phyloP scores from a whole-genome alignment of 1,140 invertebrate genomes.

The Euura lappo region DNA sequence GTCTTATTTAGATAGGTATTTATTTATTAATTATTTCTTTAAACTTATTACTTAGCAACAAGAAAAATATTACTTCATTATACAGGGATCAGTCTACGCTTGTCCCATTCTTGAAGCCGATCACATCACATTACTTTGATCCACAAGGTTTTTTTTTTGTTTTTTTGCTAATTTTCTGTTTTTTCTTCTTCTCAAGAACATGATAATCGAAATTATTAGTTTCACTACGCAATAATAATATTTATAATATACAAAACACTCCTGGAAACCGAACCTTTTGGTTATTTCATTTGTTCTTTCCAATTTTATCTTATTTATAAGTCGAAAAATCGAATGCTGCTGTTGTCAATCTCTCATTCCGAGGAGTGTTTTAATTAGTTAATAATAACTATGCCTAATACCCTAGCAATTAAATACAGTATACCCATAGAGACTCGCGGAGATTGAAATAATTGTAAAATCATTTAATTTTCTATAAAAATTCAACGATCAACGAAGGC shows the following conservation, averaged over 20 bases:
- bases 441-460: constrained; percentile 19
- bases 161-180: background rate
- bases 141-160: background rate
- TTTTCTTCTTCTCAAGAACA: background rate
- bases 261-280: background rate
- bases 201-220: background rate
- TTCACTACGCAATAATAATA: background rate
- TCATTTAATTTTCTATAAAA: constrained; percentile 3
- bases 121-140: constrained; percentile 23
- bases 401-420: constrained; percentile 35
- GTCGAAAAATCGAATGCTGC: background rate
- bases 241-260: background rate
- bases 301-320: background rate
- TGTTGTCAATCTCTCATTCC: background rate
- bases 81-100: constrained; percentile 25
- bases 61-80: constrained; percentile 23
- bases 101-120: constrained; percentile 34
- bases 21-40: too few relatives aligned
- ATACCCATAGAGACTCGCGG: constrained; percentile 41
- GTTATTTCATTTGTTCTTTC: too few relatives aligned
- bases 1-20: background rate
- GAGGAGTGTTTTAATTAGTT: constrained; percentile 14
- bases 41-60: constrained; percentile 14
- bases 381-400: constrained; percentile 38
- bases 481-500: constrained; percentile 19